Evolutionary conservation across 1,140 invertebrate species (phyloP).

Genomic region (Mya arenaria): DNA sequence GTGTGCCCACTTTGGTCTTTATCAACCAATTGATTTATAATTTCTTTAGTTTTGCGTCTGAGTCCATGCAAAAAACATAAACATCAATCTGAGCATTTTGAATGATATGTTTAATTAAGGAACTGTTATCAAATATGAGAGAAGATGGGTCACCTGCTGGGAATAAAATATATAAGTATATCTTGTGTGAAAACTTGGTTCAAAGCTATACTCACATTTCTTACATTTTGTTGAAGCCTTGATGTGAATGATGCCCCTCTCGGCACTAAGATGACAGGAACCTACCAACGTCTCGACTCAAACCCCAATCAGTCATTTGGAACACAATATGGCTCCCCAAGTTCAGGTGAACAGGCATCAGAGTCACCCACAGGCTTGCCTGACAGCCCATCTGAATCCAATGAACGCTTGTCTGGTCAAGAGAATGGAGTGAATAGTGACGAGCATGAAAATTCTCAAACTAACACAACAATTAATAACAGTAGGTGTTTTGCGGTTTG

Average conservation of each 20-base stretch:
- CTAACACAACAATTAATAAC: conserved; percentile 45
- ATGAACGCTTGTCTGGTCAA: conserved; percentile 32
- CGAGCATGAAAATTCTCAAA: conserved; percentile 41
- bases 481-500: conserved; percentile 40
- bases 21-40: too few species aligned
- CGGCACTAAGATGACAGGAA: conserved; percentile 63
- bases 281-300: conserved; percentile 57
- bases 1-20: too few species aligned
- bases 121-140: too few species aligned
- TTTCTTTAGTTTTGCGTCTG: too few species aligned
- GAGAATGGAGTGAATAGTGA: conserved; percentile 42
- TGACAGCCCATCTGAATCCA: conserved; percentile 24
- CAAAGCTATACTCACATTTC: too few species aligned
- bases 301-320: conserved; percentile 7
- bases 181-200: too few species aligned
- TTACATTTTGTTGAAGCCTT: conserved; percentile 67
- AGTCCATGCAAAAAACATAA: too few species aligned
- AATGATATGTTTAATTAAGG: too few species aligned
- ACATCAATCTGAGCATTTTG: too few species aligned
- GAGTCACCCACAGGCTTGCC: conserved; percentile 43
- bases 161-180: too few species aligned
- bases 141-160: too few species aligned
- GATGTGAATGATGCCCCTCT: conserved; percentile 61
- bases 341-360: conserved; percentile 21
- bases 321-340: conserved; percentile 34